Base-by-base conservation (phyloP, 2,888 invertebrate species). In the Candidula unifasciata region DNA sequence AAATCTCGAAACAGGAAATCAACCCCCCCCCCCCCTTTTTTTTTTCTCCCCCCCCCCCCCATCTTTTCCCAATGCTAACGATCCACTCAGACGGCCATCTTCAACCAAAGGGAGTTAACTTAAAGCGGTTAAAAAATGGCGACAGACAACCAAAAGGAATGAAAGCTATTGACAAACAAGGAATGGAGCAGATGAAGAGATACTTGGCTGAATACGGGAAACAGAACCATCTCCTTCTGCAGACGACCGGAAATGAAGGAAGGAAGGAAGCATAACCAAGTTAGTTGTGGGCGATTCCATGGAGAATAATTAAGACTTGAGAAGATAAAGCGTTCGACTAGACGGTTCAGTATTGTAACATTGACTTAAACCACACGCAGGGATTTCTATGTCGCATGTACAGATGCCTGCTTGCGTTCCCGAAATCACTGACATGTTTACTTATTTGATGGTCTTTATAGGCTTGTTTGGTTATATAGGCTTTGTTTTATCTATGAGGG, bases 161-260 rank as follows among this genome's bases (percentile, higher is more conserved):
- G 30, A 74, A 13, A 27, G 30, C 16, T 27, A 6, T n/a, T 21
- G 21, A 66, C 44, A 78, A 30, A 64, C 44, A 35, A 52, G 35
- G 64, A n/a, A 27, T 6, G 27, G 27, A 27, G 27, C n/a, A 71
- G 71, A 71, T n/a, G n/a, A 30, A 71, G 27, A 71, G 71, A 60
- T 5, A 60, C 8, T 21, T 60, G 60, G 21, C 10, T 60, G 21
- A 21, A n/a, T 60, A 6, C 21, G 52, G 27, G 27, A n/a, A 21
- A 52, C 27, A 44, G 13, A 27, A 10, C 18, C 30, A 30, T 74
- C 21, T 3, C 6, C 27, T 54, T 74, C 74, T 18, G 54, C 74
- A 54, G 52, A 33, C 74, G 54, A 30, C 16, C 74, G 74, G 74
- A 74, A 74, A 52, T 74, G 33, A 27, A 52, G 16, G n/a, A 52